Percentiles rank a stretch among this genome's conserved stretches.
Conservation (phyloP, 2,888 invertebrate species). For the Entomobrya multifasciata region DNA sequence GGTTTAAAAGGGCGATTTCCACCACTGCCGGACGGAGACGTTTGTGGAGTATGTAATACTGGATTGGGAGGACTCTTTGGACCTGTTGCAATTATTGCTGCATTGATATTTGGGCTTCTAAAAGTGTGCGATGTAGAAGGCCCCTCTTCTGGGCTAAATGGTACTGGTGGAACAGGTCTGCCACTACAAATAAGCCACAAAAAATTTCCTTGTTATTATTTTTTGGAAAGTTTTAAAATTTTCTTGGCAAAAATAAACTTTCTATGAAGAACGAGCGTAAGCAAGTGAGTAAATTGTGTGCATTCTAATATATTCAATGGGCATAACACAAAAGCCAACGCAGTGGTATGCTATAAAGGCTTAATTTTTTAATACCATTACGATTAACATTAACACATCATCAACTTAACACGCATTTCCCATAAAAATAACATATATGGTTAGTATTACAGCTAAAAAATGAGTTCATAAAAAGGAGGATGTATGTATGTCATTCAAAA, state of each 20-base stretch:
- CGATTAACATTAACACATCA: too few relatives aligned
- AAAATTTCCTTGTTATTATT: not conserved
- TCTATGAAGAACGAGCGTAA: not conserved
- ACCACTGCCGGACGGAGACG: not conserved
- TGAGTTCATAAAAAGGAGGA: not conserved
- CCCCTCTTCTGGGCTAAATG: not conserved
- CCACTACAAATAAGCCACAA: not conserved
- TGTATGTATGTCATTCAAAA: not conserved
- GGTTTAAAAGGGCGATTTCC: constrained; percentile 63
- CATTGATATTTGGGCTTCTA: constrained; percentile 14
- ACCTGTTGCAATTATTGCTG: not conserved
- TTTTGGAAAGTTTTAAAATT: too few relatives aligned
- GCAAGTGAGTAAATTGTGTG: not conserved
- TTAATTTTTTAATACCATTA: too few relatives aligned
- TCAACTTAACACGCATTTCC: too few relatives aligned
- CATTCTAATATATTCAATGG: not conserved
- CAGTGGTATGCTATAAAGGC: too few relatives aligned
- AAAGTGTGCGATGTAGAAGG: constrained; percentile 20
- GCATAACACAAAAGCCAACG: not conserved
- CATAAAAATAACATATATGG: too few relatives aligned
- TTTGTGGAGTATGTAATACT: constrained; percentile 8
- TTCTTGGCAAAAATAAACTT: not conserved
- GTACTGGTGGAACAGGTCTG: too few relatives aligned
- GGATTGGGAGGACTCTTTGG: not conserved
- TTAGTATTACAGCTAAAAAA: too few relatives aligned